A percentile compares a stretch with the other conserved stretches of the same genome.
Conservation (phyloP, 92 coral and sea anemone genomes). For the Parazoanthus darwini region DNA sequence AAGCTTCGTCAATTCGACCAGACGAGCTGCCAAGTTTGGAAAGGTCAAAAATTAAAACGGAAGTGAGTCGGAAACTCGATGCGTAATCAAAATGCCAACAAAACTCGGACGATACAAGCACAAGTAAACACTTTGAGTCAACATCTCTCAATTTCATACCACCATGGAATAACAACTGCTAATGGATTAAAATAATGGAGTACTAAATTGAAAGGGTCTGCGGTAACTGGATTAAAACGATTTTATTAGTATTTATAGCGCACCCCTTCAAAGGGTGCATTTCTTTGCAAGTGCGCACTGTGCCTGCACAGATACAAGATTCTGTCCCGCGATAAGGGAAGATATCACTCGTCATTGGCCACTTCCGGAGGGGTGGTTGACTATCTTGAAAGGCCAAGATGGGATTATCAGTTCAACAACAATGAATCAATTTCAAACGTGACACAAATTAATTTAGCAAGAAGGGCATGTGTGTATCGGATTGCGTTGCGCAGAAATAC, state of each 20-base stretch:
- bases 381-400: slow-evolving; percentile 7
- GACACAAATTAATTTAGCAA: slow-evolving; percentile 42
- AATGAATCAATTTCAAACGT: slow-evolving; percentile 37
- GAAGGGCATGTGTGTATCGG: slow-evolving; percentile 27
- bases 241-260: background rate
- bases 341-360: slow-evolving; percentile 25
- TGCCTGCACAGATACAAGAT: slow-evolving; percentile 35
- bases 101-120: slow-evolving; percentile 15
- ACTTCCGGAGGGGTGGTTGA: slow-evolving; percentile 29
- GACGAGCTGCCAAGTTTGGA: background rate
- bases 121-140: slow-evolving; percentile 9
- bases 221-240: background rate
- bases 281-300: background rate
- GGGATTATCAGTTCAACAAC: slow-evolving; percentile 19
- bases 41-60: slow-evolving; percentile 23
- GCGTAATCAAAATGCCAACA: slow-evolving; percentile 46
- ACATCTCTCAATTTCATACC: slow-evolving; percentile 27
- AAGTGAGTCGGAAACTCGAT: slow-evolving; percentile 31
- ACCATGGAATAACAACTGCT: slow-evolving; percentile 19
- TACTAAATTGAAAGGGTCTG: background rate
- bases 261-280: background rate
- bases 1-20: background rate
- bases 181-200: slow-evolving; percentile 21
- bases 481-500: slow-evolving; percentile 20
- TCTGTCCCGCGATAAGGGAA: slow-evolving; percentile 24